Conservation (phyloP, 2,888 invertebrate species). For the Trissoscelio sp. region DNA sequence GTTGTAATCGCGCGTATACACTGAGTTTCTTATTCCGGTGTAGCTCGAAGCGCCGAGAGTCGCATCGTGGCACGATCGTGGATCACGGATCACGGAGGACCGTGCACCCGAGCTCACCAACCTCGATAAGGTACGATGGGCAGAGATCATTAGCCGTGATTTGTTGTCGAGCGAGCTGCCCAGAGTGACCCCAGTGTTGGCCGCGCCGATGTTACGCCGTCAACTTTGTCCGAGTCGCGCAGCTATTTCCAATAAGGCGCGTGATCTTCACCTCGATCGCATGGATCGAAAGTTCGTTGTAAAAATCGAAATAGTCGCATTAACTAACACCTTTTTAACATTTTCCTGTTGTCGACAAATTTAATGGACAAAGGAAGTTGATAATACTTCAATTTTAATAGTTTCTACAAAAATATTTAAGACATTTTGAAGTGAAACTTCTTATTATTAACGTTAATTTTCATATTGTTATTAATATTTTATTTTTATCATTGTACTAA, state of each 20-base stretch:
- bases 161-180: constrained; percentile 83
- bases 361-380: no score
- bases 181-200: constrained; percentile 81
- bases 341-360: no score
- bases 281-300: constrained; percentile 16
- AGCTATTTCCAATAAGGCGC: constrained; percentile 60
- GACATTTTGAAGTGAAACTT: no score
- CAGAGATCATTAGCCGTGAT: constrained; percentile 84
- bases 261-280: constrained; percentile 50
- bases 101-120: constrained; percentile 62
- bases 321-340: no score
- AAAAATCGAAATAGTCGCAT: no score
- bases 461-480: no score
- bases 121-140: constrained; percentile 79
- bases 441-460: no score
- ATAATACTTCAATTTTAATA: no score
- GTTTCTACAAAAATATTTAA: no score
- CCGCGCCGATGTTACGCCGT: constrained; percentile 66
- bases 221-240: constrained; percentile 64
- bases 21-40: constrained; percentile 60
- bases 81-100: constrained; percentile 70
- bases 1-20: constrained; percentile 61
- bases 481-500: no score
- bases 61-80: constrained; percentile 66
- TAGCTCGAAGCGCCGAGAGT: constrained; percentile 56